These are phyloP conservation scores for Perca flavescens DNA, from an alignment of 2,113 vertebrate species.

Conservation along the genomic window DNA sequence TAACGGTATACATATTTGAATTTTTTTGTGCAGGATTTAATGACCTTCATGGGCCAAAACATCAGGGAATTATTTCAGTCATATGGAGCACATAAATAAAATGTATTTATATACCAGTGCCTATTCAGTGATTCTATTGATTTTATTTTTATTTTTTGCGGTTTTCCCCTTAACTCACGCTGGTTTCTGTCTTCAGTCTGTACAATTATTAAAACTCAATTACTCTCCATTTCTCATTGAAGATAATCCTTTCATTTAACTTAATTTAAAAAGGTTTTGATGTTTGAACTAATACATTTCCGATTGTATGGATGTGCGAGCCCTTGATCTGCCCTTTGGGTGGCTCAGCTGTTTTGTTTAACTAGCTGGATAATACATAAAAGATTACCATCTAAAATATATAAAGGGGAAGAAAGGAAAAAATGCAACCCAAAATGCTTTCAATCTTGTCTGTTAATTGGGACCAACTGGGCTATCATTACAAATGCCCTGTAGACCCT, in stretches of 20 bases:
- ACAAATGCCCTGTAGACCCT: slow-evolving; percentile 17
- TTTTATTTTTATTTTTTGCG: not conserved
- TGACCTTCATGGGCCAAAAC: slow-evolving; percentile 9
- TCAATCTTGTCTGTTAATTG: slow-evolving; percentile 17
- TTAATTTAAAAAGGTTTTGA: slow-evolving; percentile 7
- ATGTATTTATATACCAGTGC: not conserved
- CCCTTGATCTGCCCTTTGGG: not conserved
- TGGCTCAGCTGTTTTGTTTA: not conserved
- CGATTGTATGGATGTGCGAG: not conserved
- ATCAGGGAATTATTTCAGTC: slow-evolving; percentile 19
- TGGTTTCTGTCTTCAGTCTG: not conserved
- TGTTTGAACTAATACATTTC: slow-evolving; percentile 17
- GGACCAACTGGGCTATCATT: slow-evolving; percentile 34
- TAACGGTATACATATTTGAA: not conserved
- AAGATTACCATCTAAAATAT: slow-evolving; percentile 10
- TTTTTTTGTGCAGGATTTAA: not conserved
- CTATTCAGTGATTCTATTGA: not conserved
- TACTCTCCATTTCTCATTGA: not conserved
- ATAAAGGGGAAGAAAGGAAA: not conserved
- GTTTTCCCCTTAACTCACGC: slow-evolving; percentile 1
- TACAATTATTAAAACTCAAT: not conserved
- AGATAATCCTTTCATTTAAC: slow-evolving; percentile 5
- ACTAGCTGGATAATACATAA: not conserved
- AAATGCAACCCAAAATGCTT: slow-evolving; percentile 6
- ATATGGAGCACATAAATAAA: slow-evolving; percentile 1